A percentile compares a stretch with the other conserved stretches of the same genome.
These are phyloP conservation scores for Todiramphus saurophagus DNA, from an alignment of 2,113 vertebrate genomes.

Conservation along the genomic window DNA sequence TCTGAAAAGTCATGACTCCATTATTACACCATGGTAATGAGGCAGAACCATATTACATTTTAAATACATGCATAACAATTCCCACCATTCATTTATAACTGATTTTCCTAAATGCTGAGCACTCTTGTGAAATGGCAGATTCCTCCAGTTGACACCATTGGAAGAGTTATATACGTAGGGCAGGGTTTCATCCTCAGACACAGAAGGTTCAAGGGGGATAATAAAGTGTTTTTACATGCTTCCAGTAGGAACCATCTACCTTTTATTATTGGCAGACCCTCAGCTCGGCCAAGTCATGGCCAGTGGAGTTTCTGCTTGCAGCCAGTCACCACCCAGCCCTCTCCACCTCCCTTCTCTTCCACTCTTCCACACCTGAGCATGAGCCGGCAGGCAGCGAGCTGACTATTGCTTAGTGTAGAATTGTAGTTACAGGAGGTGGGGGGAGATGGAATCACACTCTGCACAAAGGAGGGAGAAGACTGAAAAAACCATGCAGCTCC, in stretches of 20 bases:
- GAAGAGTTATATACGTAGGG: not conserved
- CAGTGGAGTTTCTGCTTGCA: not conserved
- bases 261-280: not conserved
- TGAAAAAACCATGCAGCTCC: not conserved
- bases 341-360: not conserved
- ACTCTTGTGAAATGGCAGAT: not conserved
- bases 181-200: not conserved
- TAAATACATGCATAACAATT: not conserved
- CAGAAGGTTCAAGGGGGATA: not conserved
- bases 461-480: not conserved
- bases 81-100: not conserved
- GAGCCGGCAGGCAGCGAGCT: accelerated
- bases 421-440: not conserved
- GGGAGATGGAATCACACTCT: not conserved
- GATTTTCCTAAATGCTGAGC: not conserved
- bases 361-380: not conserved
- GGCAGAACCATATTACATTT: not conserved
- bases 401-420: not conserved
- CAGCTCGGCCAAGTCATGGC: not conserved
- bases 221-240: not conserved
- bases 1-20: not conserved
- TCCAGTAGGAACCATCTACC: not conserved
- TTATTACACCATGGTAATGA: not conserved
- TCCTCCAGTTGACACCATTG: not conserved
- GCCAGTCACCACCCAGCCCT: not conserved